These are phyloP conservation scores for Sphaerophoria rueppellii DNA, from an alignment of 2,888 invertebrate species.

Conservation along the genomic window DNA sequence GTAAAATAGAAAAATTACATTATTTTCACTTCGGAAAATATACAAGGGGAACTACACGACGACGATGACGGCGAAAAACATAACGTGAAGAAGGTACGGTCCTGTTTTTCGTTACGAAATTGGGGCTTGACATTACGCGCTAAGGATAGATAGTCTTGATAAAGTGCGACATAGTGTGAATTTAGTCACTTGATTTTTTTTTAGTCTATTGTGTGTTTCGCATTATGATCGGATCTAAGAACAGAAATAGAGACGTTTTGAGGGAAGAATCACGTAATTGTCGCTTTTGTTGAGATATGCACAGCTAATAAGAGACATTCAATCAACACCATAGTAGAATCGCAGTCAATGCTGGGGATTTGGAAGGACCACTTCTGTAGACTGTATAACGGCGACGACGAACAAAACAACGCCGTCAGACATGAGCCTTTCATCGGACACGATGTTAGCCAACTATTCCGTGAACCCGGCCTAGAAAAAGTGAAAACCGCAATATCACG, in stretches of 20 bases:
- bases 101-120: conserved; percentile 23
- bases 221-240: conserved; percentile 51
- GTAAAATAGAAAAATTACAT: conserved; percentile 75
- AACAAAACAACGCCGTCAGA: no score
- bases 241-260: conserved; percentile 10
- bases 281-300: conserved; percentile 42
- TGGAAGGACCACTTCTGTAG: no score
- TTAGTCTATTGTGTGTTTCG: conserved; percentile 45
- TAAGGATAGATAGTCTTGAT: neutral
- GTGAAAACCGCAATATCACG: no score
- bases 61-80: neutral
- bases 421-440: no score
- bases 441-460: no score
- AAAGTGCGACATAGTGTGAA: conserved; percentile 45
- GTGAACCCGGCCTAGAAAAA: no score
- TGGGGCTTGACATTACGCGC: neutral
- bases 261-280: conserved; percentile 31
- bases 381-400: no score
- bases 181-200: conserved; percentile 65
- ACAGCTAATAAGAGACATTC: conserved; percentile 38
- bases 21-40: conserved; percentile 75
- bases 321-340: no score
- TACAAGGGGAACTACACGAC: conserved; percentile 48
- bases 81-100: conserved; percentile 23
- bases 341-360: no score